These are phyloP conservation scores for Calliphora vomitoria DNA, from an alignment of 2,888 invertebrate species.

Conservation along the genomic window DNA sequence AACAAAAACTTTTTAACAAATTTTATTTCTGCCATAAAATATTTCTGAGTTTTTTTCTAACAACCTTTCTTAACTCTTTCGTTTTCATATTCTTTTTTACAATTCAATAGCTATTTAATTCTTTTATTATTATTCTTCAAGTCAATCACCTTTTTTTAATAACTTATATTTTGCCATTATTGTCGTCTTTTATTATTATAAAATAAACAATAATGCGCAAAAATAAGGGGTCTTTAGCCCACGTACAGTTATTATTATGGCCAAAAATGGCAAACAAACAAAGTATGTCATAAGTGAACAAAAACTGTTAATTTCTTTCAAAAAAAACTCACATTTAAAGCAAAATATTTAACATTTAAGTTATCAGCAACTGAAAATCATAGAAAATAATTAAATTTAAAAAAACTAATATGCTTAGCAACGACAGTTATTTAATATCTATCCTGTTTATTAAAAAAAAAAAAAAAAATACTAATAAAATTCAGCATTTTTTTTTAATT, in stretches of 20 bases:
- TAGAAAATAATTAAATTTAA: constrained; percentile 17
- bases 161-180: neutral
- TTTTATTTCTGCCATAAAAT: too few relatives aligned
- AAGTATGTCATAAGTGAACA: neutral
- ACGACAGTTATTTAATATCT: neutral
- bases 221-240: constrained; percentile 34
- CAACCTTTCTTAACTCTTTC: constrained; percentile 36
- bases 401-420: neutral
- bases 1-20: too few relatives aligned
- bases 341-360: constrained; percentile 1
- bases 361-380: neutral
- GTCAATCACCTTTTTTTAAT: constrained; percentile 31
- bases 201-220: neutral
- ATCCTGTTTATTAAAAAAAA: neutral
- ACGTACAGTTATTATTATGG: constrained; percentile 52
- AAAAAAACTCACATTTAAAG: neutral
- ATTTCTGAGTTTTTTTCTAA: too few relatives aligned
- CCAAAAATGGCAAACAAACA: constrained; percentile 11
- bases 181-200: constrained; percentile 3
- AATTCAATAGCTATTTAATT: neutral
- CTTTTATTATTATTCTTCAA: neutral
- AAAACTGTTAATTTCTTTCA: constrained; percentile 26
- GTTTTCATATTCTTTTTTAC: neutral
- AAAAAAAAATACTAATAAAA: neutral
- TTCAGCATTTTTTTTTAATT: neutral